Evolutionary conservation across 2,797 vertebrate species (phyloP).

Genomic region (Onychomys torridus): DNA sequence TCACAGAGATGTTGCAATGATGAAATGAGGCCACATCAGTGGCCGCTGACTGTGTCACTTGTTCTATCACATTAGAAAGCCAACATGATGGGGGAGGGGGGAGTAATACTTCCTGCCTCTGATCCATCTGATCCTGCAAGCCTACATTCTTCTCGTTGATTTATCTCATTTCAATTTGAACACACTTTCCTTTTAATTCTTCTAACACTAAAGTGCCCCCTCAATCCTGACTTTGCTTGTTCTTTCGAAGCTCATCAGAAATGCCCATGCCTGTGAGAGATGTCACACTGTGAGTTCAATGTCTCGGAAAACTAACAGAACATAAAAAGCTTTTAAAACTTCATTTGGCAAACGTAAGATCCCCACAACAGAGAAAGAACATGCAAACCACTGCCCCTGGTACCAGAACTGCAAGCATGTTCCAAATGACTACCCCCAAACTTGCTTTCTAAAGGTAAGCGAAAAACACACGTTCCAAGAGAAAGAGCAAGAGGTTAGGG

Average conservation of each 20-base stretch:
- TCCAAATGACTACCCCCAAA: neutral
- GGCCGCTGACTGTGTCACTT: neutral
- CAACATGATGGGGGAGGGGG: neutral
- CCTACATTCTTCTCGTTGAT: neutral
- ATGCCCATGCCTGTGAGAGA: neutral
- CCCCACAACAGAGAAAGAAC: neutral
- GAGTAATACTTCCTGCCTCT: neutral
- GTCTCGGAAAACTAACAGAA: neutral
- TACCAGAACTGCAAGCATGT: neutral
- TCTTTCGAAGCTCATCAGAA: neutral
- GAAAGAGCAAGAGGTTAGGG: neutral
- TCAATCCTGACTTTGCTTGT: slow-evolving; percentile 18
- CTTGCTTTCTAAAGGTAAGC: slow-evolving; percentile 3
- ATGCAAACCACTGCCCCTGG: neutral
- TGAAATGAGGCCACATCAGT: neutral
- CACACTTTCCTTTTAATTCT: neutral
- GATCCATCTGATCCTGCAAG: neutral
- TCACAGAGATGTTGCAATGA: neutral
- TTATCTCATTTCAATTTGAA: slow-evolving; percentile 32
- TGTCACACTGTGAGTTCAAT: neutral
- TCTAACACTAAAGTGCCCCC: neutral
- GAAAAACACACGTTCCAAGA: neutral
- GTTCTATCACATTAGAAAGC: neutral
- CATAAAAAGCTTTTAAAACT: neutral
- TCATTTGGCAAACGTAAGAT: neutral